Evolutionary conservation across 2,888 invertebrate genomes (phyloP), one percentile per base, ranked within the genome.

Genomic region (Ichneumoninae sp.): DNA sequence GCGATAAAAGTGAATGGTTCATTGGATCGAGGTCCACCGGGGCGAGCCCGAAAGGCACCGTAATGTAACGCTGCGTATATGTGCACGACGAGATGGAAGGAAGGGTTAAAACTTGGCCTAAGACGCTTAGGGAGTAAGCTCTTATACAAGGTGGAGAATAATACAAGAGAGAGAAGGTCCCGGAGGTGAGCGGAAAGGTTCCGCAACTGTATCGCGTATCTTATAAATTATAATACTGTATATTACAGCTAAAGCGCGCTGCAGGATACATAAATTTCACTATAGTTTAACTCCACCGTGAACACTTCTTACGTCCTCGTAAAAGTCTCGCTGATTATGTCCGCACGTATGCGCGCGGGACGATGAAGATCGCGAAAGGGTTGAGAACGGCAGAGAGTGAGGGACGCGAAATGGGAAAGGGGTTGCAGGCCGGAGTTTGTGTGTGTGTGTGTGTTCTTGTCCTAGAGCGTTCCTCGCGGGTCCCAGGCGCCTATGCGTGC

Each of bases 91-190:
- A 71, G 36, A 54, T 54, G 65, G 80, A 86, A 87, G 89, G 87
- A 90, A 89, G 91, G 90, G 90, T 90, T 90, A 91, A 93, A 93
- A 93, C 92, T 93, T 92, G 90, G 89, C 89, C 92, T 93, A 93
- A 93, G 93, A 93, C 90, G 93, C 93, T 93, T 93, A 93, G 89
- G 87, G 89, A 85, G 88, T 92, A 92, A 93, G 92, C 92, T 91
- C 91, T 92, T 92, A 90, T 88, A 92, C 91, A 92, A 91, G 92
- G 90, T 89, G 88, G 90, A 91, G 92, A 92, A 91, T 91, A 90
- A 91, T 90, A 91, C 90, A 88, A 88, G 89, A 89, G 88, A 86
- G 88, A 85, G 85, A 84, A 79, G 62, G 70, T 82, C 74, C 79
- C 76, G 36, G 79, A 76, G 79, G 72, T 60, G 77, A 62, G 82